Base-by-base conservation (phyloP, 2,888 invertebrate species). In the Onthophagus sagittarius region DNA sequence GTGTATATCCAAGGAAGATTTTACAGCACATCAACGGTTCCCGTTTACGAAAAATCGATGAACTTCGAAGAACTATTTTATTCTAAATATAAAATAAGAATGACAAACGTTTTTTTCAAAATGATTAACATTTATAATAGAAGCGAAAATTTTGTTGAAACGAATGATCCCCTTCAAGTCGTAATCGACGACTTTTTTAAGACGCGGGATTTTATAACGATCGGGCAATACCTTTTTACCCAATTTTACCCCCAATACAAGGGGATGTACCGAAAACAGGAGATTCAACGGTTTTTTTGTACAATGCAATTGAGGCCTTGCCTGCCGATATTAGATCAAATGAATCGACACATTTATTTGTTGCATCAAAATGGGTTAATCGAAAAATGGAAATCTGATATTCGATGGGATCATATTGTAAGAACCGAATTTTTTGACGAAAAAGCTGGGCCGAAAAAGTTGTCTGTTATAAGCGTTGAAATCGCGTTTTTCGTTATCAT, bases 261-360 rank as follows among this genome's bases (percentile, higher is more conserved):
- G 0, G 67, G 23, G 23, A 67, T 31, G 32, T 23, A 67, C 9
- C 9, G 32, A 15, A 23, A 14, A 7, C n/a, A 23, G 23, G 13
- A 15, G 31, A 23, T n/a, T 67, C 2, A 6, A 1, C 13, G 5
- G 7, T 6, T 67, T 15, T 32, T 23, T 15, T 67, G 31, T 0
- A 15, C 67, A 7, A 67, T 67, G 31, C 67, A 67, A 67, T 4
- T 67, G 9, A 67, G 67, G 31, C 67, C 67, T 9, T 67, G 15
- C n/a, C 31, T 23, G n/a, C 23, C 23, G n/a, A 31, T 23, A 13
- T 15, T 67, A 6, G 15, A 67, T n/a, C 67, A 67, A 67, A 31
- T 67, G n/a, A 32, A 67, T 32, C 7, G 13, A 4, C 23, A 67
- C 23, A 67, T 67, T 67, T 23, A 13, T 23, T 5, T 31, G 23